Evolutionary conservation across 2,888 invertebrate genomes (phyloP), one percentile per base, ranked within the genome.

Genomic region (Zeuzera pyrina): DNA sequence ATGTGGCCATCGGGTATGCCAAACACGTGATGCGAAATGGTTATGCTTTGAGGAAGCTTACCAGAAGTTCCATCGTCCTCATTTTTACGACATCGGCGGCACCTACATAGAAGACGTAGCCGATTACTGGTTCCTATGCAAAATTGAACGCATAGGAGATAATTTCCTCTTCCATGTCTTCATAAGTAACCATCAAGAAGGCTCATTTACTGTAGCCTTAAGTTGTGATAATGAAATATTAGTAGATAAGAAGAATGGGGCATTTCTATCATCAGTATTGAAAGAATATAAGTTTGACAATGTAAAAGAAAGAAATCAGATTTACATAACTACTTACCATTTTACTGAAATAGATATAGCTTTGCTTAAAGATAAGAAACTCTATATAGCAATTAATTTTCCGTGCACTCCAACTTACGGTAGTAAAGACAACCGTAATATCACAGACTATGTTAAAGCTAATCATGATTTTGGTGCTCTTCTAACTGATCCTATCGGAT

Each of bases 81-180:
- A 71, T 39, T 57, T 65, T 11, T 79, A 78, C 34, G 76, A 79
- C 29, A 59, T 81, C 12, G 83, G 83, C 7, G 74, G 78, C 14
- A 73, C 81, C 0, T 71, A 72, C 34, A 57, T 61, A 15, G 49
- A 64, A 13, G 64, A 73, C 25, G 49, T 65, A 1, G 55, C 65
- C 0, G 76, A 79, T 36, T 72, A 56, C 37, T 73, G 76, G 69
- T 77, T 81, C 34, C 51, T 63, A 5, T 73, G 38, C 39, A 68
- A 61, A 47, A 65, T 66, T 0, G 77, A 78, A 41, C 59, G 57
- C 43, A 52, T 69, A 1, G 54, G 57, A 10, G 52, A 52, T 25
- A 50, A 67, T 15, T 73, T 57, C 36, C 58, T 83, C 1, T 40
- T 81, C 2, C 81, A 83, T 41, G 27, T 83, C 10, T 77, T 77